Base-by-base conservation (phyloP, 2,888 invertebrate species). In the Latrodectus hesperus region DNA sequence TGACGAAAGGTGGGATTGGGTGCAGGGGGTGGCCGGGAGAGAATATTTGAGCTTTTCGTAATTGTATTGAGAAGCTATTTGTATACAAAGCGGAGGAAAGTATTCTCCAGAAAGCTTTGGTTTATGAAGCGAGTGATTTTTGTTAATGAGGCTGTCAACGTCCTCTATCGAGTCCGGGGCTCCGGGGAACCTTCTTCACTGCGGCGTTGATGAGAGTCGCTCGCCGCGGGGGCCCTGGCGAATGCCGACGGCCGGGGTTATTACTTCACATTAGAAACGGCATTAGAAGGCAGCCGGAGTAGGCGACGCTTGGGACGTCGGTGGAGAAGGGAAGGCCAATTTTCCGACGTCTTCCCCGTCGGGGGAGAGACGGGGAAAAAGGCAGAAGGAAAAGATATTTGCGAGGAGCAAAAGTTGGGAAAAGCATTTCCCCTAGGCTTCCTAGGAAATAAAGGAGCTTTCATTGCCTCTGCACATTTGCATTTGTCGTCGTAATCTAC, bases 81-180 rank as follows among this genome's bases (percentile, higher is more conserved):
- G 87, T 88, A 88, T 83, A 83, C 87, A 88, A 81, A 78, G 80
- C 71, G 77, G 49, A 72, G 82, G 77, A 77, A 65, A 70, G 81
- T 67, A 81, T 87, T 87, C 86, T 87, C 81, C 65, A 76, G 87
- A 73, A 83, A 74, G 82, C 87, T 82, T 77, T 83, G 84, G 79
- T 88, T 88, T 88, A 88, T 88, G 84, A 88, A 78, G 75, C 84
- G 83, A 84, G 80, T 88, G 88, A 88, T 88, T 88, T 84, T 88
- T 88, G 88, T 88, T 88, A 88, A 88, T 88, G 88, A 88, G 83
- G 83, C 82, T 88, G 88, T 88, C 88, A 88, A 80, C 88, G 76
- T 79, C 60, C 73, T 80, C 78, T 83, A 88, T 88, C 83, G 88
- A 83, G 74, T 78, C 78, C 11, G 68, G 80, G 78, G 67, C 84